Evolutionary conservation across 2,888 invertebrate genomes (phyloP).

Genomic region (Rhagium mordax): DNA sequence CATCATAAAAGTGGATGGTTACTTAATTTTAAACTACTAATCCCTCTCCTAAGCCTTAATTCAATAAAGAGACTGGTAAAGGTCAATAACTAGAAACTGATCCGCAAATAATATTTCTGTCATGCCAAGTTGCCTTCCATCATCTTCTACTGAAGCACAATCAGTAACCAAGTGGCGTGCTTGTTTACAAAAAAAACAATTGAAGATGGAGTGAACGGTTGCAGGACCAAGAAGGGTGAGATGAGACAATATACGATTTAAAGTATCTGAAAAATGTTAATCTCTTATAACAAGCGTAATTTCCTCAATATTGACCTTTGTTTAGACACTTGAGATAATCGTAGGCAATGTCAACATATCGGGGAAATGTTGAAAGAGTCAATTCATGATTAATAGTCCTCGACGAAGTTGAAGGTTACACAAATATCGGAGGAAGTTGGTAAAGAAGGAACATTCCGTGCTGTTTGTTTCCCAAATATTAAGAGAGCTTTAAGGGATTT

Average conservation of each 20-base stretch:
- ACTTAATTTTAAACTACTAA: too few species aligned
- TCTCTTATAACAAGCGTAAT: background rate
- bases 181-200: background rate
- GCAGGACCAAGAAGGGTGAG: background rate
- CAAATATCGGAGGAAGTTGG: background rate
- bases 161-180: background rate
- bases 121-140: too few species aligned
- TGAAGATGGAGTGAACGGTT: background rate
- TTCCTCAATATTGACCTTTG: background rate
- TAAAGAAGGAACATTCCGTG: background rate
- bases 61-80: too few species aligned
- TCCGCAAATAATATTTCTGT: too few species aligned
- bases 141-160: too few species aligned
- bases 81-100: too few species aligned
- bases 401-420: slow-evolving; percentile 13
- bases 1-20: too few species aligned
- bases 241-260: too few species aligned
- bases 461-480: too few species aligned
- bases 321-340: background rate
- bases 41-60: too few species aligned
- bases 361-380: slow-evolving; percentile 18
- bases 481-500: too few species aligned
- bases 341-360: background rate
- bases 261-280: too few species aligned
- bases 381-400: slow-evolving; percentile 7